A percentile compares a stretch with the other conserved stretches of the same genome.
These are phyloP conservation scores for Leucosticte australis DNA, from an alignment of 2,113 vertebrate species.

Conservation along the genomic window DNA sequence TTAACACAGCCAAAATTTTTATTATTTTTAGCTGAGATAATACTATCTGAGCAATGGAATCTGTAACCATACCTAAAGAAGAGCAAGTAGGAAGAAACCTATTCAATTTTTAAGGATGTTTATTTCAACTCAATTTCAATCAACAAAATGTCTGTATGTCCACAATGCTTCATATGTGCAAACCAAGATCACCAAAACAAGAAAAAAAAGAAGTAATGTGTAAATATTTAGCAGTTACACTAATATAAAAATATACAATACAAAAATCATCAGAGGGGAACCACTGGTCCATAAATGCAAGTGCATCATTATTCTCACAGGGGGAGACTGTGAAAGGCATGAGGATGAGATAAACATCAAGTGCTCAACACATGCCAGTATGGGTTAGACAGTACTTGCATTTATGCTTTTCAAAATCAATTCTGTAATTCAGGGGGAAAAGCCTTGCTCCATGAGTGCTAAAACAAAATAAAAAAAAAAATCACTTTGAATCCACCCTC, in stretches of 20 bases:
- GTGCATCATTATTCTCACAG: neutral
- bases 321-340: neutral
- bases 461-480: neutral
- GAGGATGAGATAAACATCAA: neutral
- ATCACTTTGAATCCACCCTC: neutral
- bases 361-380: neutral
- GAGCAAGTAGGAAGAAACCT: neutral
- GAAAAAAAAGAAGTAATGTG: neutral
- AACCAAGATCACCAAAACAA: neutral
- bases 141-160: neutral
- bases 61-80: neutral
- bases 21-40: conserved; percentile 31
- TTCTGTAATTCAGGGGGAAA: neutral
- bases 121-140: neutral
- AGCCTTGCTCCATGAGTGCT: neutral
- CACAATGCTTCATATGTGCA: neutral
- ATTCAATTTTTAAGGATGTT: neutral
- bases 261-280: neutral
- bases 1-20: neutral
- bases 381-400: neutral
- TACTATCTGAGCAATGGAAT: neutral
- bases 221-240: neutral
- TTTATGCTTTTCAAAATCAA: neutral
- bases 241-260: neutral
- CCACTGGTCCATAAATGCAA: neutral